Evolutionary conservation across 2,797 vertebrate species (phyloP), one percentile per base, ranked within the genome.

Genomic region (Galagoides demidoff): DNA sequence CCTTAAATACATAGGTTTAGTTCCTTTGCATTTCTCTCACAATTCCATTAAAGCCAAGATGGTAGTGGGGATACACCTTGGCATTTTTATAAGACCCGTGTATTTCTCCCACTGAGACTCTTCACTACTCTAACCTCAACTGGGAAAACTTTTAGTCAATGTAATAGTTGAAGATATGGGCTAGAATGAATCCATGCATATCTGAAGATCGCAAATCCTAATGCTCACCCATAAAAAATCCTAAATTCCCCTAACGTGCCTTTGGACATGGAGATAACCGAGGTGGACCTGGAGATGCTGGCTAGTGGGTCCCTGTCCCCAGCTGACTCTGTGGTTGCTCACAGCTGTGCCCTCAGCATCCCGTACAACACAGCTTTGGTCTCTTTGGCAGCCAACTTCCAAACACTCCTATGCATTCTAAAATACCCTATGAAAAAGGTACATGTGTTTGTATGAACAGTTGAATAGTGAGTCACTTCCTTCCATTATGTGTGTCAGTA

Each of bases 1-100:
- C 23, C 34, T 95, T 87, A 89, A 94, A 82, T 95, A 92, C 90
- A 85, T 8, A n/a, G n/a, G n/a, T n/a, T n/a, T n/a, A n/a, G n/a
- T n/a, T n/a, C 25, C 55, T 73, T 92, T 82, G 7, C 29, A 82
- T 93, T 93, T 71, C 52, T 71, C 25, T 78, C 66, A 37, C 34
- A 83, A 70, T 91, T 85, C 68, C 79, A 12, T 82, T 86, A 95
- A 49, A 89, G 16, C 16, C 81, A 74, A 52, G 49, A 71, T 25
- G 27, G 25, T 59, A 45, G 61, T 37, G 29, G 29, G 22, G 17
- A 43, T 59, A 14, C 14, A 52, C 31, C 2, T 49, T 49, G 55
- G 14, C 70, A 49, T 31, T 90, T 84, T 84, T 27, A 13, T 39
- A 52, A 25, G 34, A 31, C 11, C 23, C 43, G 17, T 8, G 39